phyloP scores from a whole-genome alignment of 2,888 invertebrate genomes.

The Tetranychus piercei region DNA sequence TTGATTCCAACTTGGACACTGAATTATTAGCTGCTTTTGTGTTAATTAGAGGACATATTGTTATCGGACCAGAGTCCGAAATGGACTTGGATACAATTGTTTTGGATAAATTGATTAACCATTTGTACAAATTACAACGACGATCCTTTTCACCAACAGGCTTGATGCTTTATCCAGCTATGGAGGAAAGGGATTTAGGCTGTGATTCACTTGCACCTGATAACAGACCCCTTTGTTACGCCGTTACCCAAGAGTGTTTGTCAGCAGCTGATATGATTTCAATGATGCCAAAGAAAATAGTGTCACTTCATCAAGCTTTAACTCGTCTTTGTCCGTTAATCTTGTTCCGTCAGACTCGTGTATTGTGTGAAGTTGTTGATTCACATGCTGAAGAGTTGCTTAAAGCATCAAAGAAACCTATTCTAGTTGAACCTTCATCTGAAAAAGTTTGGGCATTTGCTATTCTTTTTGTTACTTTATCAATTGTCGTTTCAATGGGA shows the following conservation, averaged over 20 bases:
- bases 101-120: slow-evolving; percentile 16
- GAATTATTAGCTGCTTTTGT: slow-evolving; percentile 16
- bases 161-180: slow-evolving; percentile 12
- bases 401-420: slow-evolving; percentile 10
- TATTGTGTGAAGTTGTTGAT: slow-evolving; percentile 13
- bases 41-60: slow-evolving; percentile 19
- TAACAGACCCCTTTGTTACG: slow-evolving; percentile 15
- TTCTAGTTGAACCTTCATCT: slow-evolving; percentile 21
- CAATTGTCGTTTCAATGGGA: slow-evolving; percentile 23
- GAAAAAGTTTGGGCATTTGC: slow-evolving; percentile 22
- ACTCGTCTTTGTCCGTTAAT: slow-evolving; percentile 21
- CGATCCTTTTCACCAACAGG: slow-evolving; percentile 7
- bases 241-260: slow-evolving; percentile 20
- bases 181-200: slow-evolving; percentile 20
- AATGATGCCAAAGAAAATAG: not conserved
- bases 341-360: slow-evolving; percentile 19
- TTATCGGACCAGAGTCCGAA: slow-evolving; percentile 19
- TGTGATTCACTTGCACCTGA: slow-evolving; percentile 15
- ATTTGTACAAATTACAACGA: slow-evolving; percentile 19
- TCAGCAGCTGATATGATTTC: slow-evolving; percentile 18
- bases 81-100: slow-evolving; percentile 17
- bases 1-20: slow-evolving; percentile 10
- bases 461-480: slow-evolving; percentile 21
- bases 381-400: not conserved
- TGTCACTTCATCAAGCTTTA: slow-evolving; percentile 20